Base-by-base conservation (phyloP, 2,113 vertebrate species). In the Poecile atricapillus region DNA sequence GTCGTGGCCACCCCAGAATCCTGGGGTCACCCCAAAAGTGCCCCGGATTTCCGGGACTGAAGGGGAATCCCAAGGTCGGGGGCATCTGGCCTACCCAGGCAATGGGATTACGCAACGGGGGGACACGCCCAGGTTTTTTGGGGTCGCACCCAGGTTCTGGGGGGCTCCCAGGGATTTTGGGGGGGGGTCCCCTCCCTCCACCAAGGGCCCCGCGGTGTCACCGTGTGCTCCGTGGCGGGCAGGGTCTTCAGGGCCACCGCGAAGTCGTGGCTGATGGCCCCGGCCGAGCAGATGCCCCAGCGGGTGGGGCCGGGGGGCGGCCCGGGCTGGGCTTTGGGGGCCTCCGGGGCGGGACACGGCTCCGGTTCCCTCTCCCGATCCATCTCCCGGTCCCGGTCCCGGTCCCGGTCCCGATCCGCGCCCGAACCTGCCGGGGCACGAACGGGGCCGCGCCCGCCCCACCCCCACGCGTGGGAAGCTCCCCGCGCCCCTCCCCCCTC, bases 41-140 rank as follows among this genome's bases (percentile, higher is more conserved):
- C 24, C 5, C 24, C 19, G 7, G 13, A 11, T 23, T 39, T 52
- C 12, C 13, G 41, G 12, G 41, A 15, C 14, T 43, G 41, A 43
- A 7, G 4, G 13, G 7, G 3, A 69, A 22, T 9, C 13, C 20
- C 11, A 2, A 31, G 7, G 5, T 9, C 11, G 13, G 35, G 8
- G 20, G 7, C 7, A 53, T 39, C 49, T 10, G 49, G 49, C 31
- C 35, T 39, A 7, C 35, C 49, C 49, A 15, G 65, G 7, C n/a
- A 35, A 19, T 28, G 23, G 46, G 13, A 10, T 68, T 68, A 47
- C 13, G 41, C 41, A 15, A 43, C 41, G 41, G 41, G 13, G 41
- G 41, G 41, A 43, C 41, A 43, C 41, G 41, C 15, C 13, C 41
- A 43, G 41, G 41, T 43, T 43, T 39, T 43, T 28, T 52, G 50